Percentiles rank a stretch among this genome's conserved stretches.
Evolutionary conservation across 1,140 invertebrate species (phyloP).

Genomic region (Diuraphis noxia): DNA sequence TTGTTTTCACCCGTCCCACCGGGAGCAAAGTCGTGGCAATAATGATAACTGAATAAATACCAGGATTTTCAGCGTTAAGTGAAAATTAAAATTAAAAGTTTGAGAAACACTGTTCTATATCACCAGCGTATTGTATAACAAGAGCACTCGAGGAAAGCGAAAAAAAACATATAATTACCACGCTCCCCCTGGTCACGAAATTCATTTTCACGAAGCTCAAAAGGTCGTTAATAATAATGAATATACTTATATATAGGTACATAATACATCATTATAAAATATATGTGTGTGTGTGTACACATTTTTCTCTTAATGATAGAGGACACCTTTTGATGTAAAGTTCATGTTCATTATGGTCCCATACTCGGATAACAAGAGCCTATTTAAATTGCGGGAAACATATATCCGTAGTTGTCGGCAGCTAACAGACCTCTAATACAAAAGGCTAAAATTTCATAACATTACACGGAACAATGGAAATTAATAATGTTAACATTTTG

Average conservation of each 20-base stretch:
- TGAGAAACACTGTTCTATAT: no score
- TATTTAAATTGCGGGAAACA: slow-evolving; percentile 43
- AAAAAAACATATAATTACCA: slow-evolving; percentile 32
- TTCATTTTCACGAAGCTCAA: background rate
- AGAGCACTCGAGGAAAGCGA: slow-evolving; percentile 12
- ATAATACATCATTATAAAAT: background rate
- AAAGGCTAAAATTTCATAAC: slow-evolving; percentile 35
- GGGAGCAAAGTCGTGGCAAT: background rate
- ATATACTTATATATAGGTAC: background rate
- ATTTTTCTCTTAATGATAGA: background rate
- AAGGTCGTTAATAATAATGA: slow-evolving; percentile 27
- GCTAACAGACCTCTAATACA: slow-evolving; percentile 30
- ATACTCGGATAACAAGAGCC: slow-evolving; percentile 25
- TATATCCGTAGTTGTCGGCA: background rate
- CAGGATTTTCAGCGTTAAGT: background rate
- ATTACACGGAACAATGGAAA: slow-evolving; percentile 24
- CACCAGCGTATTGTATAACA: background rate
- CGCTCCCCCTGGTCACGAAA: background rate
- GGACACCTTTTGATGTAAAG: slow-evolving; percentile 42
- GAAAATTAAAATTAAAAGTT: no score
- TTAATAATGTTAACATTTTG: slow-evolving; percentile 30
- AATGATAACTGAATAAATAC: slow-evolving; percentile 17
- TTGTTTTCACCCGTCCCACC: background rate
- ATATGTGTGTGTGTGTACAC: background rate
- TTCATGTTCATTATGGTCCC: slow-evolving; percentile 30